phyloP scores from a whole-genome alignment of 2,797 vertebrate genomes.

The Muscicapa striata region DNA sequence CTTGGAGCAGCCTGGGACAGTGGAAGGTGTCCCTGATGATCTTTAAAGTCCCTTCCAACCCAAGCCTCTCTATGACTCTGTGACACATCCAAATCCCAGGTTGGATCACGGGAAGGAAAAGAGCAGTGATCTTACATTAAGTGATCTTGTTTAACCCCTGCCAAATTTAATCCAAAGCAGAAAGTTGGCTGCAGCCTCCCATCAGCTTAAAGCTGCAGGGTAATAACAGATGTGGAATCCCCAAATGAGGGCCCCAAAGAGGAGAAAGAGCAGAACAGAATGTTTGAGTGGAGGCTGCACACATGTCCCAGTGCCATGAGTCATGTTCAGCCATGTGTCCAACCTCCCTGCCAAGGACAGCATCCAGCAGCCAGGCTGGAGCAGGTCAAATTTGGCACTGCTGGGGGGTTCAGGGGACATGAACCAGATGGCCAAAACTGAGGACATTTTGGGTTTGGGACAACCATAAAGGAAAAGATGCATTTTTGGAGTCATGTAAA shows the following conservation, averaged over 20 bases:
- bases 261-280: background rate
- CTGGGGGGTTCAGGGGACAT: background rate
- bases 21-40: background rate
- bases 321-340: background rate
- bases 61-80: background rate
- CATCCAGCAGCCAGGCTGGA: background rate
- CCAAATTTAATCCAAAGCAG: constrained; percentile 11
- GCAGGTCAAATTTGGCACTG: background rate
- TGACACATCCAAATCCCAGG: background rate
- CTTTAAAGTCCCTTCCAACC: background rate
- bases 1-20: background rate
- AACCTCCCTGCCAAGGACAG: background rate
- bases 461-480: background rate
- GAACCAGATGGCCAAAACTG: background rate
- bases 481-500: accelerated
- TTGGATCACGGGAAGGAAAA: background rate
- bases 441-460: background rate
- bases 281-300: background rate
- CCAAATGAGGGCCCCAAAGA: background rate
- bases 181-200: background rate
- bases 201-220: background rate
- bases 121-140: background rate
- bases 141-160: background rate
- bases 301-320: background rate
- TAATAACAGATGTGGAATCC: constrained; percentile 24